Percentiles rank a stretch among this genome's conserved stretches.
phyloP scores from a whole-genome alignment of 2,113 vertebrate species.

The Raphicerus campestris region DNA sequence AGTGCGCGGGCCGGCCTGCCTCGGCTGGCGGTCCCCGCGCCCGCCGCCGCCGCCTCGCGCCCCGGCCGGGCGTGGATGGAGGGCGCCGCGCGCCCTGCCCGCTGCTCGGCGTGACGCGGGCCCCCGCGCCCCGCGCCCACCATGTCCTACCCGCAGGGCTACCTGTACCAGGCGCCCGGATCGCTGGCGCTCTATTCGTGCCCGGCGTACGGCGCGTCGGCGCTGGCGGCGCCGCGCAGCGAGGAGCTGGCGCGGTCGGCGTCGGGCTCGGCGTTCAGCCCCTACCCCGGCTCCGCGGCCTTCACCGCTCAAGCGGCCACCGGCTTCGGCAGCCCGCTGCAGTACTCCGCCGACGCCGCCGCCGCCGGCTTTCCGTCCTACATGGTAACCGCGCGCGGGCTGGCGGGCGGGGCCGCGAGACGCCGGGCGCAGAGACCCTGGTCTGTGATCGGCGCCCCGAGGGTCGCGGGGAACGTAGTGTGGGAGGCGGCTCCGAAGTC shows the following conservation, averaged over 20 bases:
- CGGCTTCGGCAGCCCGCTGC: constrained; percentile 94
- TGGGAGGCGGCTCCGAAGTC: background rate
- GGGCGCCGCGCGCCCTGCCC: constrained; percentile 58
- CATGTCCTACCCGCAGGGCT: constrained; percentile 99
- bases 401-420: background rate
- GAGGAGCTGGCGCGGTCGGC: constrained; percentile 96
- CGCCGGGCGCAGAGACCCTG: background rate
- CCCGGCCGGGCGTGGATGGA: constrained; percentile 68
- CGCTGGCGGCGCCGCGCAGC: constrained; percentile 93
- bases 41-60: constrained; percentile 42
- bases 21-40: constrained; percentile 69
- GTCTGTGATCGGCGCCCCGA: background rate
- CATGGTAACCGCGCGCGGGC: constrained; percentile 88
- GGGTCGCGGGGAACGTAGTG: background rate
- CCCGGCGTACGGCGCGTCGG: constrained; percentile 94
- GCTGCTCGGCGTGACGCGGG: constrained; percentile 67
- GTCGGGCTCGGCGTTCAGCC: constrained; percentile 97
- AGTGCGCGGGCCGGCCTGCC: background rate
- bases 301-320: constrained; percentile 92
- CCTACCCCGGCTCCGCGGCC: constrained; percentile 96
- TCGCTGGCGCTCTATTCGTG: constrained; percentile 98
- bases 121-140: constrained; percentile 79
- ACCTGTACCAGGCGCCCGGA: constrained; percentile 98
- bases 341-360: constrained; percentile 91
- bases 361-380: constrained; percentile 96